Evolutionary conservation across 2,113 vertebrate species (phyloP), one percentile per base, ranked within the genome.

Genomic region (Dicaeum eximium): DNA sequence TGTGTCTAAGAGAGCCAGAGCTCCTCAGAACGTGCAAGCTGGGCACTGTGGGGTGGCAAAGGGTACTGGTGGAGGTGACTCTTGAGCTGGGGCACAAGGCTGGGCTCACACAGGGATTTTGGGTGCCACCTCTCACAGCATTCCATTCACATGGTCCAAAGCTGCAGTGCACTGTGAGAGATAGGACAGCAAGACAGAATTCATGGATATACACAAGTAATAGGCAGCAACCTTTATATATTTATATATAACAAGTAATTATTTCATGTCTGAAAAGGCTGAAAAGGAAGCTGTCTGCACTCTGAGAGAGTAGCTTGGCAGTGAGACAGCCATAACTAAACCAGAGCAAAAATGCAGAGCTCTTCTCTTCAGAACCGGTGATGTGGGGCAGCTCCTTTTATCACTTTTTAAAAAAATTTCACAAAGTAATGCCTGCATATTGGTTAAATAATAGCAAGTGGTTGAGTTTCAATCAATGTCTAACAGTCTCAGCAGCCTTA

Each of bases 41-140:
- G 0, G 11, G 38, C 1, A 0, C 37, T 77, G 31, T 0, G 4
- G 15, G 31, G n/a, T 45, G 38, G 25, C 2, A 30, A 20, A 80
- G n/a, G 45, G 20, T 44, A 28, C 21, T 4, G 3, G 23, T 35
- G 23, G 38, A 48, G 27, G 27, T 47, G 50, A 15, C 47, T 66
- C 5, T 12, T 0, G 3, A 74, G 16, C n/a, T 83, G 75, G 31
- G 22, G 6, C 25, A 61, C n/a, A 4, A 0, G 1, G 37, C 14
- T 53, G 12, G 71, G 24, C 53, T 88, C 53, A 72, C 28, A 60
- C 11, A 19, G 40, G 18, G 30, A 13, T 73, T 96, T 37, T 93
- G 72, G 31, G 6, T 61, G 30, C 18, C 30, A 7, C 37, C 7
- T 57, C 19, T 51, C 28, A 7, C 1, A 4, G 7, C 31, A 16